phyloP scores from a whole-genome alignment of 2,797 vertebrate species.

The Meriones psammophilus region DNA sequence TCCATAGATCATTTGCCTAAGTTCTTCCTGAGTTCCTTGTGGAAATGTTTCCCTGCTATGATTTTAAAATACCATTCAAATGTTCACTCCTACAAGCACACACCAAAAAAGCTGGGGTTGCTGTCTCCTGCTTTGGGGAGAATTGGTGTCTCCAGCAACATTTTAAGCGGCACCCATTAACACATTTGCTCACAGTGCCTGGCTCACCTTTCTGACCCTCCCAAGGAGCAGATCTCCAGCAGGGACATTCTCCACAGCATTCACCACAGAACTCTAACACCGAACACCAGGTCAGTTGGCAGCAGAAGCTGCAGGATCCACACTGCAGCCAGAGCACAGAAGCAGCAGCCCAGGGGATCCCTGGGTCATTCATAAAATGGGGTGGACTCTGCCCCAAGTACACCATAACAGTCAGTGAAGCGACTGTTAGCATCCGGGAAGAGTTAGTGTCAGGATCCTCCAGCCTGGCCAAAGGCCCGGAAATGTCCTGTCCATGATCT shows the following conservation, averaged over 20 bases:
- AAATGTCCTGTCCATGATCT: neutral
- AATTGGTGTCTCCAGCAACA: neutral
- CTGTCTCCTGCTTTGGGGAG: neutral
- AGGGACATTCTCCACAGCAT: rapidly evolving
- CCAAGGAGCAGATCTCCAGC: neutral
- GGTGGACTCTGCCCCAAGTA: neutral
- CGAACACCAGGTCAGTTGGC: neutral
- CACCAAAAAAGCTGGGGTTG: neutral
- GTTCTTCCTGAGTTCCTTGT: neutral
- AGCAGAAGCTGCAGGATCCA: neutral
- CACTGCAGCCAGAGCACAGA: neutral
- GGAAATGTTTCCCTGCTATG: neutral
- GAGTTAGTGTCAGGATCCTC: neutral
- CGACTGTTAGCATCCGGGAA: neutral
- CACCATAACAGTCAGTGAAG: neutral
- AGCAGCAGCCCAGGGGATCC: neutral
- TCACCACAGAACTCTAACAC: rapidly evolving
- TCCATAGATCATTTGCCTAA: too few species aligned
- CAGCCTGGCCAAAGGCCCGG: neutral
- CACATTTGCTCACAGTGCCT: rapidly evolving
- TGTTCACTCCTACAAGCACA: neutral
- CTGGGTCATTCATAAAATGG: neutral
- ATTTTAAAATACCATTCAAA: neutral
- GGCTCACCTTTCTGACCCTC: neutral
- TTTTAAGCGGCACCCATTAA: neutral